Percentiles rank a stretch among this genome's conserved stretches.
These are phyloP conservation scores for Nymphalis urticae DNA, from an alignment of 2,888 invertebrate species.

Conservation along the genomic window DNA sequence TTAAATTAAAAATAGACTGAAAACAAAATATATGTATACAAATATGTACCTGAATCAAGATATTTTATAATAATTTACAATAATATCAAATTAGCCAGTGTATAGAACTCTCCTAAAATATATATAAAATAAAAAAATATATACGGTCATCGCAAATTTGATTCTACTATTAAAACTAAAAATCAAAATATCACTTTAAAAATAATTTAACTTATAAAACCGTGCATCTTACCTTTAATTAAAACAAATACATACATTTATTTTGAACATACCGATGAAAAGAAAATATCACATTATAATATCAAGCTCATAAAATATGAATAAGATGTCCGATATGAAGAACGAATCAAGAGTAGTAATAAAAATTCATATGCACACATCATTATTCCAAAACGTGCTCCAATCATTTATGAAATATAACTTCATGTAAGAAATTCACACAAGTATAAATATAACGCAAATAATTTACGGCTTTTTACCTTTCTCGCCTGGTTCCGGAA, in stretches of 20 bases:
- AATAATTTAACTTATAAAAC: neutral
- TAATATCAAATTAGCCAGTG: no score
- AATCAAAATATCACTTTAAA: neutral
- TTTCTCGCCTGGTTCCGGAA: constrained; percentile 78
- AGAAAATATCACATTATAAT: constrained; percentile 7
- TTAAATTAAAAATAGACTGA: neutral
- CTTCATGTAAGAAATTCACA: constrained; percentile 59
- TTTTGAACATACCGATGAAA: neutral
- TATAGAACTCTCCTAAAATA: no score
- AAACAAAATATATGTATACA: no score
- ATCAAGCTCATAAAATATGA: constrained; percentile 5
- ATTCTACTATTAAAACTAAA: neutral
- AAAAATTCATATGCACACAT: constrained; percentile 30
- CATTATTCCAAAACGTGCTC: constrained; percentile 54
- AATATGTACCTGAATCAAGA: no score
- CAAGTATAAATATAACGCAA: constrained; percentile 60
- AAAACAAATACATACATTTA: constrained; percentile 4
- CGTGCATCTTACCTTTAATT: constrained; percentile 4
- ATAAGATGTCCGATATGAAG: constrained; percentile 11
- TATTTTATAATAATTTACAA: no score
- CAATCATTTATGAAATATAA: constrained; percentile 48
- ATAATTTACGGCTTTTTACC: constrained; percentile 65
- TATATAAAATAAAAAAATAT: neutral
- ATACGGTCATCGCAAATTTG: neutral
- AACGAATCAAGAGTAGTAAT: constrained; percentile 17